Evolutionary conservation across 2,888 invertebrate genomes (phyloP), one percentile per base, ranked within the genome.

Genomic region (Caenorhabditis auriculariae): DNA sequence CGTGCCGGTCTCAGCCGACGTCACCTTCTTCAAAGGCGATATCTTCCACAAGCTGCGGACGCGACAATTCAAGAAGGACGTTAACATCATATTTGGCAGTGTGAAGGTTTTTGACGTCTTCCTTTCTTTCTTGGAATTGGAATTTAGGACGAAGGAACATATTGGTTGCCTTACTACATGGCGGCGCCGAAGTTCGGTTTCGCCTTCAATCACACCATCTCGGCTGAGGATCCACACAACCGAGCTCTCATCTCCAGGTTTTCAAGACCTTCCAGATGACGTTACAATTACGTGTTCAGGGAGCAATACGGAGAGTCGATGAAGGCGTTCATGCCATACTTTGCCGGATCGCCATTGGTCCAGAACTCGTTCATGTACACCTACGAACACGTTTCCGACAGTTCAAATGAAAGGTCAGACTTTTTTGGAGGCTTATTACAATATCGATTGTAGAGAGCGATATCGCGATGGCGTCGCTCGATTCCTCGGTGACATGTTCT

Each of bases 401-500:
- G 61, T 24, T 21, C 41, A 17, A 51, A 59, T 24, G 53, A 60
- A 1, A 53, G 55, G 66, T 65, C 19, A 32, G 54, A 41, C 15
- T 24, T 41, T n/a, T 12, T 5, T 15, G 23, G 37, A 2, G 29
- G n/a, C 47, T 15, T 29, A 32, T 49, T 5, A 24, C 1, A 26
- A 44, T 17, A 12, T 35, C 28, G 38, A 9, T 38, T 7, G 26
- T 23, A 67, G 64, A 29, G 68, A 72, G 44, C 57, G 60, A 17
- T 59, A 66, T 12, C 63, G 78, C 12, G 77, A 78, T 57, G 78
- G 78, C 4, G 75, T 80, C 9, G 77, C 75, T 6, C 65, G 78
- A 4, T 78, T 93, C 87, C 90, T 93, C 26, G 93, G 93, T 12
- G 94, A 95, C 82, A 91, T 90, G 79, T 91, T 92, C 82, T 93